Base-by-base conservation (phyloP, 2,797 vertebrate genomes). In the Melanotaenia parkinsoni region DNA sequence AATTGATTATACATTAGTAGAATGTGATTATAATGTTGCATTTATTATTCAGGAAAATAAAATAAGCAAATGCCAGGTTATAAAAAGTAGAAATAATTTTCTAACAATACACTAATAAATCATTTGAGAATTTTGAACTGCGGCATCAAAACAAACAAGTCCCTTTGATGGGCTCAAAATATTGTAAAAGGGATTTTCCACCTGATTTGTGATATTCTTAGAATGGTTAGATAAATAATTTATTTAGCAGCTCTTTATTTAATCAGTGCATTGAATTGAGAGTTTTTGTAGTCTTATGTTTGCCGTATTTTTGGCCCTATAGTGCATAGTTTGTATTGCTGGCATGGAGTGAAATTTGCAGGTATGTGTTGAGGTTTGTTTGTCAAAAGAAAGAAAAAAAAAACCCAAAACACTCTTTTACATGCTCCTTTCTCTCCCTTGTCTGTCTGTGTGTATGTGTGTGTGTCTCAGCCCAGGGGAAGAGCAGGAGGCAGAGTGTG, bases 401-500 rank as follows among this genome's bases (percentile, higher is more conserved):
- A 63, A 50, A 13, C 20, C 20, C 2, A 11, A 66, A 65, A 18
- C 5, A 38, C 47, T 20, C 59, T 59, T 58, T 57, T 9, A 72
- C 13, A 4, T 72, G 9, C 40, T 10, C 58, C 18, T 54, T 6
- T 59, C n/a, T 71, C 35, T 72, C 24, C 24, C 26, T 8, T 75
- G 0, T 69, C n/a, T 81, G 40, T 72, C 18, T 75, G 1, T 72
- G 8, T 79, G 1, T 82, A 0, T 68, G 38, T 72, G 8, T 80
- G 9, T 79, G 22, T 86, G 68, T 75, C 51, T 79, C 85, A 95
- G 94, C 83, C 88, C 91, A 94, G 80, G 95, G 94, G 87, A 95
- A 94, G 90, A 93, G 79, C 84, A 92, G 94, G 87, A 89, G 93
- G 83, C 94, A 94, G 89, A 95, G 94, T 90, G 91, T 95, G 88